Conservation (phyloP, 37 sponge, comb jelly and placozoan genomes). For the Ephydatia muelleri region DNA sequence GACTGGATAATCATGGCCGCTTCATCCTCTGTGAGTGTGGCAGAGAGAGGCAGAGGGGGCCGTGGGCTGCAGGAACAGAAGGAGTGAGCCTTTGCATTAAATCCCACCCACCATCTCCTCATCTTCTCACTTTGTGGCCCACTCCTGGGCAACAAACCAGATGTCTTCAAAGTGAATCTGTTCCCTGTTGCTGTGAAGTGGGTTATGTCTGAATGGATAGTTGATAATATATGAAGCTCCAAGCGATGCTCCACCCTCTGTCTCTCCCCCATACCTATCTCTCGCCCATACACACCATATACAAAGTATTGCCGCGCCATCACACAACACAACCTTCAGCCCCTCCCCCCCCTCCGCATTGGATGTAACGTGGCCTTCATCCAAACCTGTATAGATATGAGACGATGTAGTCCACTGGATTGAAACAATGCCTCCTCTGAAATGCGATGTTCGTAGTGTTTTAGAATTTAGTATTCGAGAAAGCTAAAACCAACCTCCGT, state of each 20-base stretch:
- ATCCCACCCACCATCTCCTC: not conserved
- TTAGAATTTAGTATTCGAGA: not conserved
- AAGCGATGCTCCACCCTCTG: not conserved
- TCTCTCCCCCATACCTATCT: not conserved
- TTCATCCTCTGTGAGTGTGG: slow-evolving; percentile 83
- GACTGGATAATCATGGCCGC: slow-evolving; percentile 87
- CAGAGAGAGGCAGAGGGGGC: slow-evolving; percentile 80
- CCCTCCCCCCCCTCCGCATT: not conserved
- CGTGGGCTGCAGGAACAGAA: slow-evolving; percentile 66
- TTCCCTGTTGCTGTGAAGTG: slow-evolving; percentile 36
- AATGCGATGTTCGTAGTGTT: not conserved
- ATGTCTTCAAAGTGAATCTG: slow-evolving; percentile 56
- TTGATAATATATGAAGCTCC: no score
- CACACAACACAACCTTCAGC: not conserved
- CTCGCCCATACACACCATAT: not conserved
- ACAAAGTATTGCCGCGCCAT: not conserved
- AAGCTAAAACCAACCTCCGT: slow-evolving; percentile 53
- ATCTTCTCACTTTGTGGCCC: slow-evolving; percentile 51
- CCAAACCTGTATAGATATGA: slow-evolving; percentile 74
- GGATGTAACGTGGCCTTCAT: not conserved
- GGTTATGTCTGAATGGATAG: slow-evolving; percentile 53
- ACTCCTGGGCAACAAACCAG: slow-evolving; percentile 80
- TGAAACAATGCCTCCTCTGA: slow-evolving; percentile 76
- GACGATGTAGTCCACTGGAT: slow-evolving; percentile 73
- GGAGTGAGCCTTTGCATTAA: not conserved